These are phyloP conservation scores for Ochropleura leucogaster DNA, from an alignment of 2,888 invertebrate species.

Conservation along the genomic window DNA sequence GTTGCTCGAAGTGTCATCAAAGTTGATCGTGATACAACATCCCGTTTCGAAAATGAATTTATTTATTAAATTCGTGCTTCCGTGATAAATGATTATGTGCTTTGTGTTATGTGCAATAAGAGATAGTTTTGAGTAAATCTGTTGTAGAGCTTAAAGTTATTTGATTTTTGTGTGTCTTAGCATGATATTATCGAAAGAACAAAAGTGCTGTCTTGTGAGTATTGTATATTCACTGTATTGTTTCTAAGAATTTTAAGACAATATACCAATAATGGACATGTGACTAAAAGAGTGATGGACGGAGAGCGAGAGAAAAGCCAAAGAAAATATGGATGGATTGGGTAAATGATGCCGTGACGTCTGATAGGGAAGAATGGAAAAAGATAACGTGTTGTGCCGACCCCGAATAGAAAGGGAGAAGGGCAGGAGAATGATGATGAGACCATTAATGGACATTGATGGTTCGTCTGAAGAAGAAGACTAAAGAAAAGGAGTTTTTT, in stretches of 20 bases:
- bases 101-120: constrained; percentile 1
- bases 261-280: neutral
- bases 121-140: constrained; percentile 13
- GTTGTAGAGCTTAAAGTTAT: neutral
- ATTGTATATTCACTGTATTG: neutral
- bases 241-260: neutral
- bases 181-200: constrained; percentile 47
- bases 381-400: too few species aligned
- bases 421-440: too few species aligned
- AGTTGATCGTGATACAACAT: constrained; percentile 37
- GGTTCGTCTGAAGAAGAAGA: too few species aligned
- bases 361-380: too few species aligned
- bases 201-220: constrained; percentile 41
- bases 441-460: too few species aligned
- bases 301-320: neutral
- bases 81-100: constrained; percentile 18
- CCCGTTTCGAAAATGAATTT: constrained; percentile 28
- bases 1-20: constrained; percentile 35
- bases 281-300: too few species aligned
- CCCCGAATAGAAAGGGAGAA: too few species aligned
- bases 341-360: too few species aligned
- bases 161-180: neutral
- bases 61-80: constrained; percentile 2
- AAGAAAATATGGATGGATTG: neutral
- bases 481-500: too few species aligned